Evolutionary conservation across 2,797 vertebrate species (phyloP), one percentile per base, ranked within the genome.

Genomic region (Sebastes hopkinsi): DNA sequence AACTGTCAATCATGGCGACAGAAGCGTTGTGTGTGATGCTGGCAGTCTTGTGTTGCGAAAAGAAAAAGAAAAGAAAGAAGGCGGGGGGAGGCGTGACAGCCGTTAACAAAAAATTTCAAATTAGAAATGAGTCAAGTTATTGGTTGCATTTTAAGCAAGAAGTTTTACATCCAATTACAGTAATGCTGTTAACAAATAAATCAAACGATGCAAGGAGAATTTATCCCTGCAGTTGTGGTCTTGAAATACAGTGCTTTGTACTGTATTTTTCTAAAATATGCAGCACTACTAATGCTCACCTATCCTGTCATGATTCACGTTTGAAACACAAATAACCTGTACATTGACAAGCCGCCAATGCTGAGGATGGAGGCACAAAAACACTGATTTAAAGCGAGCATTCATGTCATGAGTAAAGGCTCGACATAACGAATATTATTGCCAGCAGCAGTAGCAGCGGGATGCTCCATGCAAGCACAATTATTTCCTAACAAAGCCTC

Each of bases 401-500:
- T 79, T 77, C 64, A 72, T 20, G 29, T 64, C 64, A 42, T 80
- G 75, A 84, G 67, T 59, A 61, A 87, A 88, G 29, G 62, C 55
- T 79, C 68, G 79, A 87, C 75, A 83, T 79, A 70, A 73, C 60
- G 23, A 76, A 84, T 76, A 81, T 77, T 72, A 50, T 64, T 75
- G 61, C 88, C 82, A 67, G 79, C 79, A 82, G 88, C 82, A 30
- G 73, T 13, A 77, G 75, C 81, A 82, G 72, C 29, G 8, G 66
- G 84, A 73, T 70, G 60, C 72, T 82, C 32, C 4, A 66, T 66
- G 80, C 70, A 77, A 83, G 80, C 81, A 70, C 75, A 88, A 81
- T 87, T 83, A 86, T 88, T 89, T 86, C 46, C 52, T 25, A 60
- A 78, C 82, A 88, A 82, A 85, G 80, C 82, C 62, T 69, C 70